Percentiles rank a stretch among this genome's conserved stretches.
These are phyloP conservation scores for Albula goreensis DNA, from an alignment of 2,113 vertebrate genomes.

Conservation along the genomic window DNA sequence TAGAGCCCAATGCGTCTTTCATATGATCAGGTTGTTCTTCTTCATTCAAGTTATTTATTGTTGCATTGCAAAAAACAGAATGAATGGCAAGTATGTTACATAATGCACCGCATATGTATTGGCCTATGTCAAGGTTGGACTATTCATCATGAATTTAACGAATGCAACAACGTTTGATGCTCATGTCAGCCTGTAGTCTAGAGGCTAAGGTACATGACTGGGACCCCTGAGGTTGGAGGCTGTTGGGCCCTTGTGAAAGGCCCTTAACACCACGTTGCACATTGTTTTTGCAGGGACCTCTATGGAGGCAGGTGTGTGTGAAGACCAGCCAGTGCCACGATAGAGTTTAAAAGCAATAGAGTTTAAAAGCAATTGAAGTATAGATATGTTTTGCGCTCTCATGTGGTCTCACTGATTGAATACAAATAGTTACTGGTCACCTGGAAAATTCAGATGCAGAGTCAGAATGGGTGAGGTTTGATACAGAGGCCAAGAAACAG, in stretches of 20 bases:
- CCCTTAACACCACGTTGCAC: too few relatives aligned
- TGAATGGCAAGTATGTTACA: conserved; percentile 11
- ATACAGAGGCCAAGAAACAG: conserved; percentile 29
- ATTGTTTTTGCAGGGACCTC: conserved; percentile 10
- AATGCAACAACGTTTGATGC: conserved; percentile 11
- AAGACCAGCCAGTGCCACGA: conserved; percentile 8
- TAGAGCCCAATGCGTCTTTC: neutral
- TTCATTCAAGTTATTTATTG: conserved; percentile 19
- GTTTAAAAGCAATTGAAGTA: conserved; percentile 14
- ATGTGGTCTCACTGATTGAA: conserved; percentile 15
- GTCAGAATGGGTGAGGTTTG: conserved; percentile 12
- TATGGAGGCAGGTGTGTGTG: conserved; percentile 15
- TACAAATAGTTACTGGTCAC: conserved; percentile 11
- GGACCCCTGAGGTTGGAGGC: too few relatives aligned
- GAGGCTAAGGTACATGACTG: neutral
- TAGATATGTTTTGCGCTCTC: neutral
- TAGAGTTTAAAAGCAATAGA: neutral
- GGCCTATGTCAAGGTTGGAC: neutral
- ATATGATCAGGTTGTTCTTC: neutral
- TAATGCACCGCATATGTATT: conserved; percentile 4
- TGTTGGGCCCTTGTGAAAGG: too few relatives aligned
- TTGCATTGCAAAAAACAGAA: conserved; percentile 7
- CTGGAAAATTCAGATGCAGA: conserved; percentile 19
- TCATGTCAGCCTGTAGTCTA: conserved; percentile 12
- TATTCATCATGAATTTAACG: conserved; percentile 4